These are phyloP conservation scores for Allobates femoralis DNA, from an alignment of 2,797 vertebrate species.

Conservation along the genomic window DNA sequence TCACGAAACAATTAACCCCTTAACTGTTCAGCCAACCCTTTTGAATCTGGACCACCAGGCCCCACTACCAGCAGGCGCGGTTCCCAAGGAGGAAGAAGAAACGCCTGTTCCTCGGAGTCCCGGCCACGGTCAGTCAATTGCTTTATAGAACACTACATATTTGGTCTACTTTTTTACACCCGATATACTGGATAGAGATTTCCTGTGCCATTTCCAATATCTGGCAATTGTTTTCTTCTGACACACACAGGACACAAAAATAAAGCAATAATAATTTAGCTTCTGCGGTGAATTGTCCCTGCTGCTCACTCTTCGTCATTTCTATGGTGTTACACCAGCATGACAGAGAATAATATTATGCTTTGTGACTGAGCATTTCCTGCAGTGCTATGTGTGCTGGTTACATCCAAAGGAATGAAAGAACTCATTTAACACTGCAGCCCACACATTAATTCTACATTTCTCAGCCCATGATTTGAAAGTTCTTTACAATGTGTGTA, in stretches of 20 bases:
- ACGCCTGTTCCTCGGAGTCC: no score
- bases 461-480: not conserved
- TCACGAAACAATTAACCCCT: no score
- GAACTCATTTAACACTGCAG: slow-evolving; percentile 26
- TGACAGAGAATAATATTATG: not conserved
- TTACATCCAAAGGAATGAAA: not conserved
- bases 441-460: slow-evolving; percentile 29
- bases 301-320: not conserved
- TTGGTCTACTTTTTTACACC: not conserved
- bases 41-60: no score
- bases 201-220: not conserved
- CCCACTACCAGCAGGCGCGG: no score
- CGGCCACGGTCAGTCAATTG: no score
- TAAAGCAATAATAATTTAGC: not conserved
- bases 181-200: not conserved
- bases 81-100: no score
- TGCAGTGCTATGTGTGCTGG: not conserved
- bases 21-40: no score
- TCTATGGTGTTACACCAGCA: not conserved
- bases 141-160: not conserved
- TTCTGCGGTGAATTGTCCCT: not conserved
- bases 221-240: not conserved
- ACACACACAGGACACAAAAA: not conserved
- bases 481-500: slow-evolving; percentile 15
- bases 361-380: not conserved